These are phyloP conservation scores for Sesamia nonagrioides DNA, from an alignment of 1,140 invertebrate genomes.

Conservation along the genomic window DNA sequence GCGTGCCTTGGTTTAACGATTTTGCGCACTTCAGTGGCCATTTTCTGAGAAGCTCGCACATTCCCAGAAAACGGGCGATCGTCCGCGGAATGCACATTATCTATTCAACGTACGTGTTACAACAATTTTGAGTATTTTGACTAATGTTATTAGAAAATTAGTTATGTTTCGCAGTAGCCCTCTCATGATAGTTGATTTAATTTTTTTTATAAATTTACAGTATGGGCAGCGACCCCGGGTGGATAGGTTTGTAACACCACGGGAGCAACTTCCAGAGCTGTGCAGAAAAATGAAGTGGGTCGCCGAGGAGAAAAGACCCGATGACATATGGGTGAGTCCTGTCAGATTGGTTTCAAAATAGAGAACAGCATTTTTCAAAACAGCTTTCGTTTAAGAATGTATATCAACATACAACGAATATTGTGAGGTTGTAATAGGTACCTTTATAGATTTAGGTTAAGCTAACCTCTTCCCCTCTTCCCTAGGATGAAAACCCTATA, in stretches of 20 bases:
- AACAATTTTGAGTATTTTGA: conserved; percentile 48
- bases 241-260: conserved; percentile 72
- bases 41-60: conserved; percentile 51
- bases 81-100: conserved; percentile 49
- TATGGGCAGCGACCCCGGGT: conserved; percentile 58
- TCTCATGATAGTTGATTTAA: conserved; percentile 22
- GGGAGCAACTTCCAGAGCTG: conserved; percentile 62
- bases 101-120: conserved; percentile 32
- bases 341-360: too few species aligned
- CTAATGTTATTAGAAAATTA: conserved; percentile 53
- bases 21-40: conserved; percentile 44
- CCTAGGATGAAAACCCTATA: too few species aligned
- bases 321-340: conserved; percentile 67
- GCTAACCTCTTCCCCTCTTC: too few species aligned
- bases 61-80: conserved; percentile 52
- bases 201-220: conserved; percentile 59
- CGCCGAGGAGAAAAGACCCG: conserved; percentile 25
- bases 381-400: too few species aligned
- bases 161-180: conserved; percentile 56
- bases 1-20: conserved; percentile 11
- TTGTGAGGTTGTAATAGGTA: too few species aligned
- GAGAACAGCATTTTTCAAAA: too few species aligned
- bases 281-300: conserved; percentile 60
- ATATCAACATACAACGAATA: too few species aligned
- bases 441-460: too few species aligned